Evolutionary conservation across 2,113 vertebrate species (phyloP), one percentile per base, ranked within the genome.

Genomic region (Rhinoderma darwinii): DNA sequence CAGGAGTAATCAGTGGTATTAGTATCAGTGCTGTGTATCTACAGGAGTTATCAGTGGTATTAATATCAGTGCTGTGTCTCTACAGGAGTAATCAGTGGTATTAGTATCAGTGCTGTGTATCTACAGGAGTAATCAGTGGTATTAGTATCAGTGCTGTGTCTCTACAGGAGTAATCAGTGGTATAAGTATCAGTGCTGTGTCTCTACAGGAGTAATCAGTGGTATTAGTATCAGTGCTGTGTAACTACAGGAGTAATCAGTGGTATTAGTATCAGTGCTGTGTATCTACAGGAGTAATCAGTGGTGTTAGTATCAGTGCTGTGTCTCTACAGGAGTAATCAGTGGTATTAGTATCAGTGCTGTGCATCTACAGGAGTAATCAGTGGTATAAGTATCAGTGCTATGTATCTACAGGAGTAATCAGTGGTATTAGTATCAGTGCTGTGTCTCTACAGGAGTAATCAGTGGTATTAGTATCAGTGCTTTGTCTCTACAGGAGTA

Each of bases 391-490:
- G 74, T n/a, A 27, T 41, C 43, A 20, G 74, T 9, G 47, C 22
- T 2, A 43, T n/a, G 27, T 35, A 1, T 0, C 22, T 32, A 30
- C 6, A 37, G 14, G 6, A 25, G n/a, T 30, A 4, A 30, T 78
- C 0, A 20, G 47, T 12, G 4, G 11, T 5, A 56, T 30, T 20
- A 4, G 22, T 27, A 25, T 6, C 1, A 5, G 22, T n/a, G n/a
- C n/a, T n/a, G n/a, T 25, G 25, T 6, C 11, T 2, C 20, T 85
- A 94, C 93, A 81, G 44, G 94, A 93, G 0, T 88, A 11, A 43
- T 76, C 7, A 11, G 10, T 3, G 1, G 2, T 35, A 22, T 39
- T n/a, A n/a, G n/a, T n/a, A n/a, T n/a, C n/a, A n/a, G n/a, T n/a
- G n/a, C n/a, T n/a, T n/a, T n/a, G n/a, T n/a, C n/a, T 94, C 92